phyloP scores from a whole-genome alignment of 2,797 vertebrate genomes.

The Leucoraja ocellata region DNA sequence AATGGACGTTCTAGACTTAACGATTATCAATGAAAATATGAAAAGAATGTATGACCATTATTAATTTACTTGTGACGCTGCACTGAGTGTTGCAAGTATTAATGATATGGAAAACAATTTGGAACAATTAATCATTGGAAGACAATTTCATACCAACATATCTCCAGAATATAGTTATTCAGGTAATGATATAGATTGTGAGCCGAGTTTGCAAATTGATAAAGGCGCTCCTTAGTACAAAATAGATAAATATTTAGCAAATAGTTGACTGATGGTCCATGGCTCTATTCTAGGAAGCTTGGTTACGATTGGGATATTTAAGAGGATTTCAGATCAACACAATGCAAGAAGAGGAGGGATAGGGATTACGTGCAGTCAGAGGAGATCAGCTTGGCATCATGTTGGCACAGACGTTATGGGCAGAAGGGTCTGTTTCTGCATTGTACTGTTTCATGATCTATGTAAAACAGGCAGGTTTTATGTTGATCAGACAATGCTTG shows the following conservation, averaged over 20 bases:
- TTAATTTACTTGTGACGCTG: neutral
- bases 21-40: neutral
- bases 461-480: no score
- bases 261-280: neutral
- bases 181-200: neutral
- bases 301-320: no score
- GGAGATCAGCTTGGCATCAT: no score
- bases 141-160: neutral
- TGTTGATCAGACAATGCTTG: neutral
- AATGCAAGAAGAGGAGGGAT: no score
- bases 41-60: neutral
- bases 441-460: no score
- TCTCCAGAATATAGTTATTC: neutral
- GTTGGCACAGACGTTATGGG: no score
- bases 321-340: neutral
- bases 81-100: neutral
- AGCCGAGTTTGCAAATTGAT: neutral
- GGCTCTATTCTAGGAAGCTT: neutral
- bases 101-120: neutral
- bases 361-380: no score
- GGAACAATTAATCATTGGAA: neutral
- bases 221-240: neutral
- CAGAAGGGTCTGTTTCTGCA: no score
- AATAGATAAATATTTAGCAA: neutral
- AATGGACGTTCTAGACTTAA: neutral